Evolutionary conservation across 23 tunicate species (phyloP).

Genomic region (Halocynthia aurantium): DNA sequence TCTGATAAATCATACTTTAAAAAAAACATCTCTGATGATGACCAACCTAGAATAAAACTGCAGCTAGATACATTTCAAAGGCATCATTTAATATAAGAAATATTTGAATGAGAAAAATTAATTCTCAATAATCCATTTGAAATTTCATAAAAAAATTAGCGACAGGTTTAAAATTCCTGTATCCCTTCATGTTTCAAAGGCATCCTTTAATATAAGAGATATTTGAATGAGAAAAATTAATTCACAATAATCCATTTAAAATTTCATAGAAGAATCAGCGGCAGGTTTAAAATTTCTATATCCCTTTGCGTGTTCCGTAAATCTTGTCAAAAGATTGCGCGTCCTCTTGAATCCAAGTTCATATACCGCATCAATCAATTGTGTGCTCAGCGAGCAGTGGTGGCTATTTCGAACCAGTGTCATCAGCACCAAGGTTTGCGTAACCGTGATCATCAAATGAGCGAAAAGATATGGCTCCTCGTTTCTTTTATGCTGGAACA

Average conservation of each 20-base stretch:
- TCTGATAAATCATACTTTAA: too few species aligned
- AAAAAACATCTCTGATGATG: too few species aligned
- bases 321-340: background rate
- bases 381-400: background rate
- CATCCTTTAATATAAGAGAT: too few species aligned
- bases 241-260: background rate
- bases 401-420: background rate
- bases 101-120: too few species aligned
- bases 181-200: background rate
- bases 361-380: background rate
- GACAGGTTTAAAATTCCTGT: background rate
- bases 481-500: background rate
- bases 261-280: background rate
- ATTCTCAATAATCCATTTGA: background rate
- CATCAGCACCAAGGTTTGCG: background rate
- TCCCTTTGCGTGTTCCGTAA: background rate
- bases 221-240: too few species aligned
- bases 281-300: background rate
- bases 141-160: background rate
- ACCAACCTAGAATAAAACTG: too few species aligned
- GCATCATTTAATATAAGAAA: too few species aligned
- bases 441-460: background rate
- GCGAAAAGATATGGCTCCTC: background rate
- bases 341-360: background rate
- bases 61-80: too few species aligned